Conservation (phyloP, 2,888 invertebrate genomes). For the Hemistola chrysoprasaria region DNA sequence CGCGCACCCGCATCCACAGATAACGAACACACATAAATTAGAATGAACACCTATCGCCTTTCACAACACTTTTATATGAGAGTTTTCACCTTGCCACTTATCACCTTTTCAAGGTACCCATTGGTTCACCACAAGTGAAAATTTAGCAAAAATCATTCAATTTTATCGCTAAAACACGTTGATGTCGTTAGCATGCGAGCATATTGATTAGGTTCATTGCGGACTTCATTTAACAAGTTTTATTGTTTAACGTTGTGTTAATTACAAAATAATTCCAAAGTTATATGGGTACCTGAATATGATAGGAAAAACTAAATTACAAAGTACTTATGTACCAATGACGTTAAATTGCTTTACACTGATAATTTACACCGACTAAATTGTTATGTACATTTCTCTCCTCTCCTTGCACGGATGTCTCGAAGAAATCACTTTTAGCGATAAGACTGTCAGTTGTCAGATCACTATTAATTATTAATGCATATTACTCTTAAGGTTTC, state of each 20-base stretch:
- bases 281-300: no score
- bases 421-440: no score
- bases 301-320: no score
- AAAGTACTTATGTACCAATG: no score
- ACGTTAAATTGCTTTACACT: no score
- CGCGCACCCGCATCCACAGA: conserved; percentile 74
- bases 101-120: conserved; percentile 36
- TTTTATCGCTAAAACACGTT: conserved; percentile 15
- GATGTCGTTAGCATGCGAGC: conserved; percentile 25
- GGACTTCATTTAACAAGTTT: neutral
- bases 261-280: conserved; percentile 2
- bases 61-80: conserved; percentile 64
- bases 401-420: no score
- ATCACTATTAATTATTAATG: no score
- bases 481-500: no score
- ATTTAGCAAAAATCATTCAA: conserved; percentile 3
- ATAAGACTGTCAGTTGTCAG: no score
- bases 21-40: conserved; percentile 77
- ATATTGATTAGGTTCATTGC: conserved; percentile 1
- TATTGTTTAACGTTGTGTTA: conserved; percentile 1
- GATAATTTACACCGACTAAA: no score
- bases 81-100: conserved; percentile 73
- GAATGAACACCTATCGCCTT: conserved; percentile 62
- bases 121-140: conserved; percentile 24
- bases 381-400: no score